These are phyloP conservation scores for Bos javanicus DNA, from an alignment of 2,113 vertebrate species.

Conservation along the genomic window DNA sequence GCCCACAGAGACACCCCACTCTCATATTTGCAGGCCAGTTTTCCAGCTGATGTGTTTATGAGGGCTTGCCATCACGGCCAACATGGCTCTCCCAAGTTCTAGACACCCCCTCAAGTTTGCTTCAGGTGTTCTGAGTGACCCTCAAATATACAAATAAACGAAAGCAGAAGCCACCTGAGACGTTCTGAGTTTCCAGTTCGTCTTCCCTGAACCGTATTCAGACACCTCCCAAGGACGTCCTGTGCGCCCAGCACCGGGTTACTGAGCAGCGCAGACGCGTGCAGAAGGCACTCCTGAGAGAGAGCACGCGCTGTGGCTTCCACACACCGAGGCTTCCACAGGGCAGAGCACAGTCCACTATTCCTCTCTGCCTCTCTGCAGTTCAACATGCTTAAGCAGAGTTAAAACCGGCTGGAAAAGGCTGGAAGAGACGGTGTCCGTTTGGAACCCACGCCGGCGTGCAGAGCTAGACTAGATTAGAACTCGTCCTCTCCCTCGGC, in stretches of 20 bases:
- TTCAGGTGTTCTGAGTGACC: background rate
- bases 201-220: background rate
- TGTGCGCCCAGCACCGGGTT: background rate
- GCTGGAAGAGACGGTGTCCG: background rate
- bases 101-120: background rate
- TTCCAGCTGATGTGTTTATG: background rate
- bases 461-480: background rate
- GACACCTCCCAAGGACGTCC: background rate
- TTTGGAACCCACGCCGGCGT: background rate
- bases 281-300: rapidly evolving
- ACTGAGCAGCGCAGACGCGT: background rate
- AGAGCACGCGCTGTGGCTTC: background rate
- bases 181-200: background rate
- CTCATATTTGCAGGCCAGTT: background rate
- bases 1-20: background rate
- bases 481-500: background rate
- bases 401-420: background rate
- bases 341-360: background rate
- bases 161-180: background rate
- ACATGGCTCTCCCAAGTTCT: background rate
- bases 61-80: background rate
- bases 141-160: background rate
- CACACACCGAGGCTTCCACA: background rate
- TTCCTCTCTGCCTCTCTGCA: background rate
- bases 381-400: background rate